Evolutionary conservation across 2,888 invertebrate species (phyloP).

Genomic region (Melanotus villosus): DNA sequence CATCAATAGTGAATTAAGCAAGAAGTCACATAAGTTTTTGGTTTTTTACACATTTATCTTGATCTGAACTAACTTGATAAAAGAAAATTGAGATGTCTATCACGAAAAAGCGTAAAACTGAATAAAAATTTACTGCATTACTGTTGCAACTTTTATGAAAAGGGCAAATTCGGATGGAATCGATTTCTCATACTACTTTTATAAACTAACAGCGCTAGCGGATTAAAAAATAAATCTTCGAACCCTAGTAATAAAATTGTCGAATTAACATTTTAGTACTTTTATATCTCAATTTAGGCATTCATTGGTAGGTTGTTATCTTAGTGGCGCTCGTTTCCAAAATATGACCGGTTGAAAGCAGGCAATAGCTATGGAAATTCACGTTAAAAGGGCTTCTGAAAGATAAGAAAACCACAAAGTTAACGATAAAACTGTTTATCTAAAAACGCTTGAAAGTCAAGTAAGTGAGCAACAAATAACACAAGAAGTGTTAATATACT

Average conservation of each 20-base stretch:
- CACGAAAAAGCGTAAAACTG: too few relatives aligned
- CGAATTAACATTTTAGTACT: constrained; percentile 13
- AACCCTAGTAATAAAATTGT: constrained; percentile 12
- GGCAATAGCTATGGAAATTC: constrained; percentile 10
- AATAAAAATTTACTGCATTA: constrained; percentile 21
- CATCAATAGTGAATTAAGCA: constrained; percentile 25
- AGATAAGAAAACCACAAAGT: not conserved
- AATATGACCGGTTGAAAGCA: constrained; percentile 9
- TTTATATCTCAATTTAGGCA: constrained; percentile 14
- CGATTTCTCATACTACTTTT: not conserved
- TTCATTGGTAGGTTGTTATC: constrained; percentile 19
- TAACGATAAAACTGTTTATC: too few relatives aligned
- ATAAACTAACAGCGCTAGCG: not conserved
- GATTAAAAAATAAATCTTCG: constrained; percentile 18
- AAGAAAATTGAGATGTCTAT: constrained; percentile 32
- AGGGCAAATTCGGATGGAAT: not conserved
- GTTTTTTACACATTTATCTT: constrained; percentile 29
- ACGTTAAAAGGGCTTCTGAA: not conserved
- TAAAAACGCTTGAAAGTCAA: not conserved
- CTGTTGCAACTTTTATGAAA: constrained; percentile 4
- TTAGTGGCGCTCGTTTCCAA: constrained; percentile 13
- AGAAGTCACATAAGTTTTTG: constrained; percentile 17
- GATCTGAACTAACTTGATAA: constrained; percentile 11
- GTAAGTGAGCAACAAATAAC: not conserved
- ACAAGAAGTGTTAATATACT: constrained; percentile 1